Conservation (phyloP, 2,797 vertebrate genomes). For the Sciaenops ocellatus region DNA sequence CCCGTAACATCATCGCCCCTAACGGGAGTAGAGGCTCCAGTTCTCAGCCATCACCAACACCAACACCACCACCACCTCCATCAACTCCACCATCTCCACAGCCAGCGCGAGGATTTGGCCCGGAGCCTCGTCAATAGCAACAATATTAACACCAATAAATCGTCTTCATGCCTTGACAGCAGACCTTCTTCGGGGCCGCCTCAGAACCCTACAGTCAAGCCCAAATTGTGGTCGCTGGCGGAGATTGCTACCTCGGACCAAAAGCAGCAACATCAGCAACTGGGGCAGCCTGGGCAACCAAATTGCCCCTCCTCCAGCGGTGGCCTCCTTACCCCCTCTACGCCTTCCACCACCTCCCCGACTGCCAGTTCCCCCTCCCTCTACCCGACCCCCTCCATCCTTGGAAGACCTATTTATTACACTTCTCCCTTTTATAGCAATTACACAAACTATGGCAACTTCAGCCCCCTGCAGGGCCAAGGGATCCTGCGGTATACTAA, state of each 20-base stretch:
- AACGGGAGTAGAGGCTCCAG: constrained; percentile 90
- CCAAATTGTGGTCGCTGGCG: constrained; percentile 97
- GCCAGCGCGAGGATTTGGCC: constrained; percentile 86
- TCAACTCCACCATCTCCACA: constrained; percentile 82
- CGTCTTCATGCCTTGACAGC: constrained; percentile 77
- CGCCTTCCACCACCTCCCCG: constrained; percentile 86
- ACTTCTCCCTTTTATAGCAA: constrained; percentile 98
- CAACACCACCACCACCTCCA: constrained; percentile 82
- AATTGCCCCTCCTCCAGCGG: constrained; percentile 84
- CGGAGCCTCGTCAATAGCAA: constrained; percentile 67
- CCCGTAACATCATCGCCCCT: constrained; percentile 92
- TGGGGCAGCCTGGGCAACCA: constrained; percentile 83
- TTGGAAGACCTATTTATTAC: constrained; percentile 98
- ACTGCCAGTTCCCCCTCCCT: constrained; percentile 87
- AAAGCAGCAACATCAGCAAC: constrained; percentile 85
- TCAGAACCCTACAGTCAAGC: constrained; percentile 90
- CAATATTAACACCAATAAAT: constrained; percentile 66
- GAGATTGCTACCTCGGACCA: constrained; percentile 99
- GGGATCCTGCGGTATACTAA: constrained; percentile 94
- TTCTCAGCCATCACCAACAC: constrained; percentile 85
- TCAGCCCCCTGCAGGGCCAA: constrained; percentile 94
- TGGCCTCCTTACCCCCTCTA: constrained; percentile 85
- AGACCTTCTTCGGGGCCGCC: constrained; percentile 82
- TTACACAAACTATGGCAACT: constrained; percentile 99
- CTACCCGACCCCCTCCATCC: constrained; percentile 92